These are phyloP conservation scores for Apostichopus parvimensis DNA, from an alignment of 35 echinoderm and acorn worm genomes.

Conservation along the genomic window DNA sequence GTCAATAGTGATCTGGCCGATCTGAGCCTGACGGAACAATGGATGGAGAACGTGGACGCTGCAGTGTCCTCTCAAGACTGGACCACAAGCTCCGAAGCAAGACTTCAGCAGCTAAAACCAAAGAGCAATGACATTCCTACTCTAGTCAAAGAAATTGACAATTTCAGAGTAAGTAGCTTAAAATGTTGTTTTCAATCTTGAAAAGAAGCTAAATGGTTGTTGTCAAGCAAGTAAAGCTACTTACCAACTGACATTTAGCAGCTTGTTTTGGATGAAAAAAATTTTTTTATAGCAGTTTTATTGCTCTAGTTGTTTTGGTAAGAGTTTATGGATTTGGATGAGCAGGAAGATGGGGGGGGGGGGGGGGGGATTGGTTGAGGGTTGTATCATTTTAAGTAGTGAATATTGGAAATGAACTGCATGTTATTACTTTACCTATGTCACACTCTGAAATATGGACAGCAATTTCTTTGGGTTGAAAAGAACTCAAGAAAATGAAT, in stretches of 20 bases:
- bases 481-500: neutral
- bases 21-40: constrained; percentile 70
- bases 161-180: constrained; percentile 66
- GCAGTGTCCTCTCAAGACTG: constrained; percentile 68
- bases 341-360: no score
- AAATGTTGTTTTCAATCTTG: neutral
- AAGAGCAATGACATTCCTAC: constrained; percentile 70
- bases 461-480: neutral
- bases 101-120: constrained; percentile 61
- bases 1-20: constrained; percentile 63
- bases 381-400: no score
- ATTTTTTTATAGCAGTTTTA: no score
- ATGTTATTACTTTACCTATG: neutral
- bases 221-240: no score
- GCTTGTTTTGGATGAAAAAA: no score
- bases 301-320: no score
- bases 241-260: no score
- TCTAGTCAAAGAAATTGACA: constrained; percentile 81
- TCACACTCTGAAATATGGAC: neutral
- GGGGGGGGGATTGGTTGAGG: no score
- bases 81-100: constrained; percentile 69
- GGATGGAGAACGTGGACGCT: constrained; percentile 71
- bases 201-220: neutral
- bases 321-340: no score
- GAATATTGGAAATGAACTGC: no score